Percentiles rank a stretch among this genome's conserved stretches.
phyloP scores from a whole-genome alignment of 1,140 invertebrate species.

The Drosophila nigromelanica region DNA sequence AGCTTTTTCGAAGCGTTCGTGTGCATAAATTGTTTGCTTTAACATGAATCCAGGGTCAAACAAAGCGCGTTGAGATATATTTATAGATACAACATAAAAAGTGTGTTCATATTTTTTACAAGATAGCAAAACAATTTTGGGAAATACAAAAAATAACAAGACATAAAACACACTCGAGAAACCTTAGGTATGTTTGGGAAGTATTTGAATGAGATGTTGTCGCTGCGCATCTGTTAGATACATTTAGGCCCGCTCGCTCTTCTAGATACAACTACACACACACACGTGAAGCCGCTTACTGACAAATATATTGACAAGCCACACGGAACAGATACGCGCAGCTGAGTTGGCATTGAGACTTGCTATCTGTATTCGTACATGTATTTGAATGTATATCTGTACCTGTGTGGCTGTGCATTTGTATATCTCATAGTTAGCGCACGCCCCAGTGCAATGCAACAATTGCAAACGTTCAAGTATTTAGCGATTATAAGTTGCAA shows the following conservation, averaged over 20 bases:
- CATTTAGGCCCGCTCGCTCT: slow-evolving; percentile 38
- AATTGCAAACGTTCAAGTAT: slow-evolving; percentile 64
- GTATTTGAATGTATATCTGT: slow-evolving; percentile 32
- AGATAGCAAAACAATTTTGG: background rate
- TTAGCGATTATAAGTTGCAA: slow-evolving; percentile 70
- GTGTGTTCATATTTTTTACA: slow-evolving; percentile 13
- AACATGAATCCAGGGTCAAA: slow-evolving; percentile 1
- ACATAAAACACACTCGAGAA: slow-evolving; percentile 5
- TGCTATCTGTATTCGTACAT: slow-evolving; percentile 27
- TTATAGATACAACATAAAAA: slow-evolving; percentile 28
- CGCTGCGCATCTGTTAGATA: slow-evolving; percentile 57
- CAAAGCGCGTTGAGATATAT: background rate
- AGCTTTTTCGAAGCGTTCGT: too few relatives aligned
- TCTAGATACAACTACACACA: slow-evolving; percentile 39
- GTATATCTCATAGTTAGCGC: slow-evolving; percentile 42
- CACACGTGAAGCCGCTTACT: slow-evolving; percentile 2
- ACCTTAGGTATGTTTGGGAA: slow-evolving; percentile 12
- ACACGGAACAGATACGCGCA: slow-evolving; percentile 78
- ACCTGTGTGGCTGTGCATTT: slow-evolving; percentile 39
- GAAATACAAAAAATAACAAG: background rate
- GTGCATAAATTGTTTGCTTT: too few relatives aligned
- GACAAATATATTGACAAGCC: slow-evolving; percentile 75
- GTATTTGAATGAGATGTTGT: slow-evolving; percentile 21
- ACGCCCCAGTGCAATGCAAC: slow-evolving; percentile 56
- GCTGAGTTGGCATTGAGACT: slow-evolving; percentile 75